Evolutionary conservation across 2,888 invertebrate species (phyloP), one percentile per base, ranked within the genome.

Genomic region (Drosophila borealis): DNA sequence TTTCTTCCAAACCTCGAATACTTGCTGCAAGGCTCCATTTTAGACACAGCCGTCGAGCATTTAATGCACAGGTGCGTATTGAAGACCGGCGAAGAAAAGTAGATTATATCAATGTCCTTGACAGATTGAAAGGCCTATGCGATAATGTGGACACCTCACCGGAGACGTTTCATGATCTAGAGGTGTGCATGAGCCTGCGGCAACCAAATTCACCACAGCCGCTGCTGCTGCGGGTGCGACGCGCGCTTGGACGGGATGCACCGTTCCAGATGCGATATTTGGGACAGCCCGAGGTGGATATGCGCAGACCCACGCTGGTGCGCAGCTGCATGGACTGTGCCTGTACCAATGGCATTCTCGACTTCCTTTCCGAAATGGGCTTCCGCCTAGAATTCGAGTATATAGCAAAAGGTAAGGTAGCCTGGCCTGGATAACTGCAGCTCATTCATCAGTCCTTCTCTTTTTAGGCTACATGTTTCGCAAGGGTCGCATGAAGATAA

Each of bases 401-500:
- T 90, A 96, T 97, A 80, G 95, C 97, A 1, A 95, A 98, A 93
- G 99, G 97, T 91, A 4, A 8, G 34, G 4, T n/a, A 41, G 17
- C 29, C 29, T 21, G 21, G 21, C 21, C 14, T 17, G 17, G 9
- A 41, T 17, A 17, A 17, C 1, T 4, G 2, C 10, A 4, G 14
- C 8, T 29, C 2, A 34, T 14, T 21, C 1, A 37, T n/a, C 1
- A 8, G 5, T 0, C 1, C 13, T 14, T 21, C 0, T 29, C 1
- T 17, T 29, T 11, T 2, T 44, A 91, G 92, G 92, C 4, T 98
- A 96, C 89, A 97, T 98, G 96, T 98, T 98, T 89, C 94, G 98
- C 64, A 99, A 99, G 93, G 99, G 98, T 0, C 94, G 98, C 67
- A 98, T 99, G 97, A 99, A 99, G 93, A 96, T 98, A 19, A 98